Percentiles rank a stretch among this genome's conserved stretches.
Conservation (phyloP, 2,797 vertebrate genomes). For the Orestias chungarensis region DNA sequence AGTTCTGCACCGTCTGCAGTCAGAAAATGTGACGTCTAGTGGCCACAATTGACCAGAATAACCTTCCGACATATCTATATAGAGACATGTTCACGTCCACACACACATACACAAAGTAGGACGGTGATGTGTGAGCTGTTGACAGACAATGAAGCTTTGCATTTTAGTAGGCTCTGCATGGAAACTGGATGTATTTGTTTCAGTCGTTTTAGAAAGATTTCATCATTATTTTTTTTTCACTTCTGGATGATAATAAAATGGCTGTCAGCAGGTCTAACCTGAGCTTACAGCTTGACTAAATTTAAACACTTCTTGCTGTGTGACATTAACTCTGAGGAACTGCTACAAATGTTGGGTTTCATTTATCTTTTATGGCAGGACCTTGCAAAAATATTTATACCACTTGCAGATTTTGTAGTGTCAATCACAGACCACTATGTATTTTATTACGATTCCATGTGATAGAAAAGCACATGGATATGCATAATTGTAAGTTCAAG, state of each 20-base stretch:
- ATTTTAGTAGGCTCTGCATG: constrained; percentile 26
- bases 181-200: constrained; percentile 28
- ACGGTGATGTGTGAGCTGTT: constrained; percentile 36
- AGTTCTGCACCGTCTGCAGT: constrained; percentile 38
- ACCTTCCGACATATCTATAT: constrained; percentile 55
- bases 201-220: constrained; percentile 37
- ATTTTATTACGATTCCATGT: background rate
- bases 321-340: constrained; percentile 11
- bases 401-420: background rate
- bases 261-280: constrained; percentile 6
- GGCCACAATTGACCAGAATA: constrained; percentile 59
- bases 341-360: constrained; percentile 54
- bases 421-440: background rate
- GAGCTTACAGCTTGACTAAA: constrained; percentile 7
- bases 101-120: constrained; percentile 24
- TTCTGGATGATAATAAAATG: constrained; percentile 23
- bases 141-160: constrained; percentile 32
- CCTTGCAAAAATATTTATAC: background rate
- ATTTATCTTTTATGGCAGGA: constrained; percentile 34
- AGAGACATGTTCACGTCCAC: constrained; percentile 26
- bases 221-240: constrained; percentile 49
- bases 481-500: no score
- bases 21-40: constrained; percentile 55
- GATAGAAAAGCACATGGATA: background rate
- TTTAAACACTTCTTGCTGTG: background rate